A percentile compares a stretch with the other conserved stretches of the same genome.
phyloP scores from a whole-genome alignment of 2,888 invertebrate species.

The Dexiosoma caninum region DNA sequence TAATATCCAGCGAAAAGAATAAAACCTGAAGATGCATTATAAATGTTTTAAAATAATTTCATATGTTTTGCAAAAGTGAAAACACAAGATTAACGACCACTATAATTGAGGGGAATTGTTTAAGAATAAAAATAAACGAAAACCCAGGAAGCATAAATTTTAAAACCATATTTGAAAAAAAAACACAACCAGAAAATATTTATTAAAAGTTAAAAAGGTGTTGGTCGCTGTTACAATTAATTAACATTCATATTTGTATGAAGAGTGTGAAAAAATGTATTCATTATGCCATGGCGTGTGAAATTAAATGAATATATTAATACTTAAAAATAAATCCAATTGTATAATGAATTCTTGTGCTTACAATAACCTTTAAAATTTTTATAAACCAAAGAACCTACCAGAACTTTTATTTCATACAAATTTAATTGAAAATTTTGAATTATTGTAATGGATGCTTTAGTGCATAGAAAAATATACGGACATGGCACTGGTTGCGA shows the following conservation, averaged over 20 bases:
- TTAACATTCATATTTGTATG: constrained; percentile 38
- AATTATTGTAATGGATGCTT: too few relatives aligned
- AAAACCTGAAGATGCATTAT: neutral
- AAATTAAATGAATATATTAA: constrained; percentile 14
- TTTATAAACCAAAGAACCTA: neutral
- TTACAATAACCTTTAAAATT: neutral
- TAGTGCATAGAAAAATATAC: too few relatives aligned
- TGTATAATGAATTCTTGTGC: neutral
- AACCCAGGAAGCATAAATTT: neutral
- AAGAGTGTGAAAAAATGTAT: constrained; percentile 25
- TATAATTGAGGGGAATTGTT: constrained; percentile 31
- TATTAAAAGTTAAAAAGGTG: constrained; percentile 53
- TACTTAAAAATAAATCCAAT: neutral
- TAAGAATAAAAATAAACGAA: neutral
- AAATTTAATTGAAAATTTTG: too few relatives aligned
- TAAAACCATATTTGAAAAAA: neutral
- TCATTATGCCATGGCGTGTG: constrained; percentile 21
- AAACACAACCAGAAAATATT: neutral
- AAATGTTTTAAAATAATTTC: constrained; percentile 23
- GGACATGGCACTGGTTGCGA: too few relatives aligned
- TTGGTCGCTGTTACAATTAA: constrained; percentile 56
- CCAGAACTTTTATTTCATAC: neutral
- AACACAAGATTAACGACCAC: constrained; percentile 58
- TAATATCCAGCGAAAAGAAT: neutral
- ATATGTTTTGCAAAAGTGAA: constrained; percentile 58